These are phyloP conservation scores for Plusia festucae DNA, from an alignment of 2,888 invertebrate species.

Conservation along the genomic window DNA sequence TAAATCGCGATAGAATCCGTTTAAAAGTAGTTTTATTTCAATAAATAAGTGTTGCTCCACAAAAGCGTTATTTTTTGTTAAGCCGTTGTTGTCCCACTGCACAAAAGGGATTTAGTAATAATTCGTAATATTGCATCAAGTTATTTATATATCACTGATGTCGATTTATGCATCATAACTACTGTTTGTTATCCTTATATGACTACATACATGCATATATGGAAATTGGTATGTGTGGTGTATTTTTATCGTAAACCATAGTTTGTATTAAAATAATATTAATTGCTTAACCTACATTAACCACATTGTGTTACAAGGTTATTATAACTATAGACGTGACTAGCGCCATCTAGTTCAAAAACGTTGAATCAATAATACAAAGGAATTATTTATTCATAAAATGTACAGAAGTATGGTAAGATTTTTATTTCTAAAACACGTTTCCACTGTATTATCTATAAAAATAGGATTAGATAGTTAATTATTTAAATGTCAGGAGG, in stretches of 20 bases:
- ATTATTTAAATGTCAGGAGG: too few relatives aligned
- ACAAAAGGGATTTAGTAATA: too few relatives aligned
- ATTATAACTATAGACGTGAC: neutral
- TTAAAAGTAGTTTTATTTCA: too few relatives aligned
- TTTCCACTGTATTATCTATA: too few relatives aligned
- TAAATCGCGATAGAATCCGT: too few relatives aligned
- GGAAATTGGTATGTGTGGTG: neutral
- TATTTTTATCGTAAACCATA: neutral
- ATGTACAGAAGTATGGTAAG: too few relatives aligned
- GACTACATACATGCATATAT: neutral
- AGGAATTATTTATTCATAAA: too few relatives aligned
- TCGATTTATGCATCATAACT: neutral
- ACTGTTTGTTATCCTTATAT: neutral
- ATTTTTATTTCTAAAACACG: too few relatives aligned
- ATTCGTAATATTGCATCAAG: neutral
- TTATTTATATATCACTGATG: neutral
- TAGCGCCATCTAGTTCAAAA: conserved; percentile 1
- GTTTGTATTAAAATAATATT: neutral
- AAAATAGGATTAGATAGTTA: too few relatives aligned
- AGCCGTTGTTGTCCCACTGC: too few relatives aligned
- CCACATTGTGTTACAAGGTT: neutral
- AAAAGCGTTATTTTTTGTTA: too few relatives aligned
- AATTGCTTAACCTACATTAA: neutral
- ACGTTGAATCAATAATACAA: neutral
- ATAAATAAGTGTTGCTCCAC: too few relatives aligned